phyloP scores from a whole-genome alignment of 2,113 vertebrate species.

The Pachycephala philippinensis region DNA sequence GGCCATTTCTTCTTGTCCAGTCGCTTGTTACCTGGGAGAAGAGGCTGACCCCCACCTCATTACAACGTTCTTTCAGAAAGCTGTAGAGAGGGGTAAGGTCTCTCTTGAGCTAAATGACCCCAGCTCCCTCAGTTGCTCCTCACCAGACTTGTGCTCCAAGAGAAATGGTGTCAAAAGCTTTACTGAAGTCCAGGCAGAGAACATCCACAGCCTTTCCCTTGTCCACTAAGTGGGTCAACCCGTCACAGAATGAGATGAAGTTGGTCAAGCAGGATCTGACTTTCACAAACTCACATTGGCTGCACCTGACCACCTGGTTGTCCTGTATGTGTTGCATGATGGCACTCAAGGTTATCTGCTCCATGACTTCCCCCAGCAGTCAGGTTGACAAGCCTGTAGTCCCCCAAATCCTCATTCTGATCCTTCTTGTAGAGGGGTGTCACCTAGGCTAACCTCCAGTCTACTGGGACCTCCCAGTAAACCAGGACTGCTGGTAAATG shows the following conservation, averaged over 20 bases:
- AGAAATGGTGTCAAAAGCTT: not conserved
- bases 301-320: not conserved
- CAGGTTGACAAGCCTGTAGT: not conserved
- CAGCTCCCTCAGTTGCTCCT: not conserved
- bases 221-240: not conserved
- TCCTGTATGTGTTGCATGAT: not conserved
- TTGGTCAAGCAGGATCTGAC: not conserved
- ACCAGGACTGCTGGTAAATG: not conserved
- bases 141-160: not conserved
- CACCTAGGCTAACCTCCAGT: not conserved
- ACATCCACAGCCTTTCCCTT: not conserved
- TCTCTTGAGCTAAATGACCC: rapidly evolving
- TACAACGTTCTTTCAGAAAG: not conserved
- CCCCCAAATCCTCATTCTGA: not conserved
- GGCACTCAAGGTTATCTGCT: not conserved
- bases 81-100: not conserved
- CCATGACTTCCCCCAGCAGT: not conserved
- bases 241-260: not conserved
- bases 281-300: not conserved
- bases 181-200: not conserved
- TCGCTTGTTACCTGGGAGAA: not conserved
- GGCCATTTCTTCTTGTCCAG: not conserved
- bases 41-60: not conserved
- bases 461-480: not conserved
- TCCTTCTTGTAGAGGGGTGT: not conserved